Percentiles rank a stretch among this genome's conserved stretches.
Conservation (phyloP, 2,888 invertebrate genomes). For the Tiliacea aurago region DNA sequence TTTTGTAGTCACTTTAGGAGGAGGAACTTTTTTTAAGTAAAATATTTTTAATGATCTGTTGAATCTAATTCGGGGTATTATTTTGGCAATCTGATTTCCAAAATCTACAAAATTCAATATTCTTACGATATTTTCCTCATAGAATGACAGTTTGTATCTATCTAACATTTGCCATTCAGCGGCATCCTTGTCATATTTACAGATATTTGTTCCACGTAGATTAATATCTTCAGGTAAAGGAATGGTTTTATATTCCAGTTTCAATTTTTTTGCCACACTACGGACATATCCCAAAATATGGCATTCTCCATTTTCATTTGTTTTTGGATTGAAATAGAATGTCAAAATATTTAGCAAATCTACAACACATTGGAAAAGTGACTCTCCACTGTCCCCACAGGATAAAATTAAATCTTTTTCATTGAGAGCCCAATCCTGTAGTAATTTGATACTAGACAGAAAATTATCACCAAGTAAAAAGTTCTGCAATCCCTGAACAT, state of each 20-base stretch:
- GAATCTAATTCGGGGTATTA: constrained; percentile 92
- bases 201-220: constrained; percentile 93
- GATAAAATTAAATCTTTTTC: constrained; percentile 95
- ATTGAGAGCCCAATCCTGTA: constrained; percentile 95
- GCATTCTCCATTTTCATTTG: constrained; percentile 68
- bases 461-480: constrained; percentile 91
- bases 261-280: constrained; percentile 85
- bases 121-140: constrained; percentile 94
- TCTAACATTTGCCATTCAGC: constrained; percentile 93
- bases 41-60: constrained; percentile 89
- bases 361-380: constrained; percentile 94
- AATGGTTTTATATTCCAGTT: constrained; percentile 91
- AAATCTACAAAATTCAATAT: constrained; percentile 95
- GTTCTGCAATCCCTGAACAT: constrained; percentile 89
- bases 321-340: constrained; percentile 90
- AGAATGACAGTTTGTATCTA: constrained; percentile 88
- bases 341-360: constrained; percentile 95
- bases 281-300: constrained; percentile 80
- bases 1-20: constrained; percentile 81
- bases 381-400: constrained; percentile 94
- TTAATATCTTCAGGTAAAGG: constrained; percentile 94
- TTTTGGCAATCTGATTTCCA: constrained; percentile 93
- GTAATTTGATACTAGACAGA: constrained; percentile 93
- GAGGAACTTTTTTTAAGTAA: constrained; percentile 81
- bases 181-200: constrained; percentile 92